Evolutionary conservation across 2,113 vertebrate species (phyloP), one percentile per base, ranked within the genome.

Genomic region (Procavia capensis): DNA sequence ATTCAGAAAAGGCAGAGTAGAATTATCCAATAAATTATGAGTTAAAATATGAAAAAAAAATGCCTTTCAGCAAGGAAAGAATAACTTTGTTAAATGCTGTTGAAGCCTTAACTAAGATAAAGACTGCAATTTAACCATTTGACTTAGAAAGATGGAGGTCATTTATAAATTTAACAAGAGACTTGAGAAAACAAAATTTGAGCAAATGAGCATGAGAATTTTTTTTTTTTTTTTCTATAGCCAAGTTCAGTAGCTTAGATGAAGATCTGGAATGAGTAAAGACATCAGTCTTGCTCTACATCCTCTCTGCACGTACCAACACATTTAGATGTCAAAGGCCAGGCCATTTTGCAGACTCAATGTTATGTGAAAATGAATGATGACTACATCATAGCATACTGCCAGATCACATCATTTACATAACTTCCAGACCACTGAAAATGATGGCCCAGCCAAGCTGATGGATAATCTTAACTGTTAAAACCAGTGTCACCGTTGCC

Each of bases 1-100:
- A 88, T 68, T 90, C 8, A 88, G 41, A 9, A 85, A 79, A 93
- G 5, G 4, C 24, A 22, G 45, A n/a, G 17, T 66, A 90, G 54
- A 27, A 64, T 76, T 1, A 81, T 2, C 9, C 4, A 45, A 47
- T 76, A 57, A 76, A 41, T 63, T 59, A 82, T 19, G 70, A 72
- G 84, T 82, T 89, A 82, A 85, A 63, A 82, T 81, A 41, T 79
- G 16, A 41, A 27, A 90, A 83, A n/a, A 90, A 59, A 74, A 68
- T 76, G 25, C 29, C 88, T 91, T 85, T 96, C 34, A 88, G 24
- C 19, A 39, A 45, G 63, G 66, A 84, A 16, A 4, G 83, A 84
- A 54, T 36, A 70, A 82, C 9, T 41, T 29, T 93, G 27, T 10
- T 92, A 68, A 85, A 50, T 45, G 39, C 22, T 68, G 27, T 63